phyloP scores from a whole-genome alignment of 2,113 vertebrate genomes.

The Pelecanoides urinatrix region DNA sequence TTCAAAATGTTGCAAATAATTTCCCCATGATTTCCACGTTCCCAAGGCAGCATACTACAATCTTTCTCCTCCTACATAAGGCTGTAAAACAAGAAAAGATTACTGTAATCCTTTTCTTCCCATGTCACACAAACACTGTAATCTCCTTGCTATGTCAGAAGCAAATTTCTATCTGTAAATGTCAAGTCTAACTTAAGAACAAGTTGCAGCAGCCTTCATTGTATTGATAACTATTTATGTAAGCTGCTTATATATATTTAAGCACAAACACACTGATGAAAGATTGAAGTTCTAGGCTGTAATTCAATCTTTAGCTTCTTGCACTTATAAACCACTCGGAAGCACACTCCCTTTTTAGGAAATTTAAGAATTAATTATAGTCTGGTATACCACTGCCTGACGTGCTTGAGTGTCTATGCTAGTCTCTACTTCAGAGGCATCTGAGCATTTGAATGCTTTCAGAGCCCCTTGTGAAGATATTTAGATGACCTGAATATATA shows the following conservation, averaged over 20 bases:
- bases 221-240: neutral
- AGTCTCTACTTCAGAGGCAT: neutral
- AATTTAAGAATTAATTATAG: neutral
- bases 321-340: neutral
- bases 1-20: conserved; percentile 3
- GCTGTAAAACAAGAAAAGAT: conserved; percentile 37
- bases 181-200: neutral
- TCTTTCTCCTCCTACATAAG: conserved; percentile 26
- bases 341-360: neutral
- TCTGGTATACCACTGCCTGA: neutral
- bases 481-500: neutral
- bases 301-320: neutral
- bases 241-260: neutral
- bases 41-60: neutral
- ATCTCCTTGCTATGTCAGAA: conserved; percentile 28
- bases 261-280: neutral
- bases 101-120: conserved; percentile 37
- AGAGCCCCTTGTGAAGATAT: neutral
- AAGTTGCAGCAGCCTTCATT: neutral
- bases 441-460: neutral
- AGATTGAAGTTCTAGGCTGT: neutral
- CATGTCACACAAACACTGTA: neutral
- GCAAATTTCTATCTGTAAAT: conserved; percentile 2
- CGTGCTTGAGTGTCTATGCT: no score
- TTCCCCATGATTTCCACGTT: neutral